These are phyloP conservation scores for Tineola bisselliella DNA, from an alignment of 2,888 invertebrate species.

Conservation along the genomic window DNA sequence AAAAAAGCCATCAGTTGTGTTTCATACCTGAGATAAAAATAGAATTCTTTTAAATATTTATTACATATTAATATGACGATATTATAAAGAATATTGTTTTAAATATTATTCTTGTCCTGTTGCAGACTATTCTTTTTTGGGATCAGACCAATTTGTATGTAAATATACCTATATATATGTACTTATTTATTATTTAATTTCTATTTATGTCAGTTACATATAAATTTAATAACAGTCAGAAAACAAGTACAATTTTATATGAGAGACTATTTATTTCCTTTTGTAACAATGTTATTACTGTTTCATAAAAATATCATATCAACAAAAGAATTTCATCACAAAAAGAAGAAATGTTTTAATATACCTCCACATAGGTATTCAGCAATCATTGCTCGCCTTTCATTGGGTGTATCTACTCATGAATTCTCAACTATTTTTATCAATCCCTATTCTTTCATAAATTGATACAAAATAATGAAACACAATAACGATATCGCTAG, in stretches of 20 bases:
- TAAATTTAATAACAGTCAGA: too few relatives aligned
- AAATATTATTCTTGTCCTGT: too few relatives aligned
- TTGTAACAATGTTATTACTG: not conserved
- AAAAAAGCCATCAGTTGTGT: too few relatives aligned
- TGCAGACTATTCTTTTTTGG: too few relatives aligned
- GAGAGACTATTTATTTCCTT: not conserved
- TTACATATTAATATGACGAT: too few relatives aligned
- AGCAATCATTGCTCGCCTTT: not conserved
- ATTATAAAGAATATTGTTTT: too few relatives aligned
- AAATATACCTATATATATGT: too few relatives aligned
- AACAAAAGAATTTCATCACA: not conserved
- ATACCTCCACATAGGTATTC: not conserved
- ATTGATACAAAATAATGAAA: constrained; percentile 1
- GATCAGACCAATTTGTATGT: too few relatives aligned
- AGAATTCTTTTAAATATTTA: too few relatives aligned
- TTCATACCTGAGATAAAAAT: too few relatives aligned
- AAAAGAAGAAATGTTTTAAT: not conserved
- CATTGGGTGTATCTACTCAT: not conserved
- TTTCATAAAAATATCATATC: not conserved
- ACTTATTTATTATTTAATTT: too few relatives aligned
- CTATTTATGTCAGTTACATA: too few relatives aligned
- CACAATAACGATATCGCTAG: not conserved
- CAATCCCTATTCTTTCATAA: constrained; percentile 1
- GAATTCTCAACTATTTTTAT: not conserved
- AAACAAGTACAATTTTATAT: not conserved